Evolutionary conservation across 37 sponge, comb jelly and placozoan species (phyloP), one percentile per base, ranked within the genome.

Genomic region (Lycopodina hypogea): DNA sequence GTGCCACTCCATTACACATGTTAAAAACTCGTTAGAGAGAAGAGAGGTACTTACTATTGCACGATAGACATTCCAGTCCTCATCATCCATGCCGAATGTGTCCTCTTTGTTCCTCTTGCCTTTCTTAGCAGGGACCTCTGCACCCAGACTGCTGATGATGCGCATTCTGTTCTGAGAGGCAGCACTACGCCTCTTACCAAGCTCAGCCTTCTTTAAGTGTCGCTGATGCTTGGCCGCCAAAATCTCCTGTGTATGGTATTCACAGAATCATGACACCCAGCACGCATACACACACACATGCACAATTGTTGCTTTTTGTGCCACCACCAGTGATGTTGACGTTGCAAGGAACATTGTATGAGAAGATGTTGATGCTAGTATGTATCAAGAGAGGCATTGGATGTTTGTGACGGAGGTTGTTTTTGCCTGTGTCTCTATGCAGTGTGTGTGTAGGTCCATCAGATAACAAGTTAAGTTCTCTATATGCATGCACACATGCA

Each of bases 131-230:
- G 56, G 38, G 23, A 51, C 28, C 63, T 92, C 87, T 28, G 82
- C 93, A 48, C 88, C 92, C 56, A 95, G 79, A 61, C 86, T 83
- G 17, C 90, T 83, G 56, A 96, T 94, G 79, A 96, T 90, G 33
- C 84, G 77, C 95, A 94, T 96, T n/a, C 96, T 81, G 68, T 96
- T 81, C 63, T 91, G 87, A 18, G 96, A 91, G 56, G 97, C 97
- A 42, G 85, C 88, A 82, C 95, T 93, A 24, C 93, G 70, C 63
- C 95, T 55, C 83, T 90, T 89, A 0, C 85, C 81, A 32, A 94
- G 76, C 75, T 96, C 91, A 55, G 75, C 77, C 57, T 72, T 78
- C 81, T 81, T 79, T 65, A 74, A 74, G 57, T 86, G 90, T 24
- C 97, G 67, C 41, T 75, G 51, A 39, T 76, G 68, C 15, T 78